These are phyloP conservation scores for Philaethria dido DNA, from an alignment of 2,888 invertebrate species.

Conservation along the genomic window DNA sequence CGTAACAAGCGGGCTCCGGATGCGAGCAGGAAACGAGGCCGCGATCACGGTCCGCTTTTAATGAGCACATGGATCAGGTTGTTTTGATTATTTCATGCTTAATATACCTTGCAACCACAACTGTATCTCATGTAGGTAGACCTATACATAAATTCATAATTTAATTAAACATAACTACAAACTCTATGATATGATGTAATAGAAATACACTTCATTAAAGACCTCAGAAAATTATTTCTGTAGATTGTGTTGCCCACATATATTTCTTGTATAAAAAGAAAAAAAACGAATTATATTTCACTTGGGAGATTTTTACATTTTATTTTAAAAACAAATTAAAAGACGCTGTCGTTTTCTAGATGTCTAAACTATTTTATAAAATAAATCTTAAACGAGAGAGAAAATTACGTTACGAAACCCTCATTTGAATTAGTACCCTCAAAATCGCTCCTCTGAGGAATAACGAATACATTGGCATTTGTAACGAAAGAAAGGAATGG, in stretches of 20 bases:
- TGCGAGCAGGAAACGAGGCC: conserved; percentile 53
- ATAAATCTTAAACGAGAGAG: conserved; percentile 55
- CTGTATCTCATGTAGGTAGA: neutral
- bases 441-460: conserved; percentile 54
- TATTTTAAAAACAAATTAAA: neutral
- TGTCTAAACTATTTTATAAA: conserved; percentile 54
- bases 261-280: no score
- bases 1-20: conserved; percentile 56
- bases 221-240: no score
- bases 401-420: conserved; percentile 64
- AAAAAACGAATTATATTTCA: neutral
- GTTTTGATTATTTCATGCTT: conserved; percentile 14
- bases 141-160: neutral
- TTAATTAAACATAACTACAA: neutral
- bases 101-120: neutral
- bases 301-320: neutral
- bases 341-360: conserved; percentile 8
- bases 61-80: conserved; percentile 41
- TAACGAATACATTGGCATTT: conserved; percentile 46
- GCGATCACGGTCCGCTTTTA: conserved; percentile 50
- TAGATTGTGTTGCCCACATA: no score
- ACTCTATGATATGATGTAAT: no score
- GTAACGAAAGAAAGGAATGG: conserved; percentile 40
- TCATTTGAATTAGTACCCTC: conserved; percentile 58
- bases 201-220: no score